Evolutionary conservation across 2,797 vertebrate genomes (phyloP), one percentile per base, ranked within the genome.

Genomic region (Merluccius polli): DNA sequence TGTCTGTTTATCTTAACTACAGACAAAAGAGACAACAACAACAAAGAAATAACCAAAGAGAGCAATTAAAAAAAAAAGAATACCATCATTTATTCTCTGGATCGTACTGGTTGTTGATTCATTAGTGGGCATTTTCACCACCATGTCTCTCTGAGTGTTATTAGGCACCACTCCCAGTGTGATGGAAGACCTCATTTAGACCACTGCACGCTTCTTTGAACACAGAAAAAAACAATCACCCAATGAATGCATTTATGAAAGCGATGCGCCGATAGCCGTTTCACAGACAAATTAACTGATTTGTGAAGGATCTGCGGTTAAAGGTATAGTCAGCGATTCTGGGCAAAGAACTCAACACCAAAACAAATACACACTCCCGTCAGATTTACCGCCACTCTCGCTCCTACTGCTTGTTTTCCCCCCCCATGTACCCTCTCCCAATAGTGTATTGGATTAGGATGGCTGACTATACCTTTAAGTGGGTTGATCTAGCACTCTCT

Each of bases 91-190:
- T 16, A 15, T 69, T 69, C 67, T 32, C 12, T 69, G 67, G 67
- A 32, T 29, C n/a, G 12, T 7, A 69, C 65, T 68, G 15, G 52
- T 59, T 48, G 41, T 48, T 59, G 52, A 59, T 5, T n/a, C 16
- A 59, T 59, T 59, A n/a, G 52, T 59, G 52, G 52, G 21, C 24
- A 2, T 24, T 59, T 27, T 32, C 33, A 32, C 63, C 33, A 9
- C 29, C 73, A 27, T 73, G 77, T 83, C 80, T 79, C 75, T 80
- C 77, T 84, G 74, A 83, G 80, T 82, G 52, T 59, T n/a, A 59
- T 59, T 24, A 59, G 52, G 21, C 52, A n/a, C 21, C 21, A 9
- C 77, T 67, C 3, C 15, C 78, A 81, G 78, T 80, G 69, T 68
- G 83, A 59, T 75, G 83, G 36, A 29, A 68, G 70, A 78, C 77